These are phyloP conservation scores for Porites lutea DNA, from an alignment of 64 coral and sea anemone species.

Conservation along the genomic window DNA sequence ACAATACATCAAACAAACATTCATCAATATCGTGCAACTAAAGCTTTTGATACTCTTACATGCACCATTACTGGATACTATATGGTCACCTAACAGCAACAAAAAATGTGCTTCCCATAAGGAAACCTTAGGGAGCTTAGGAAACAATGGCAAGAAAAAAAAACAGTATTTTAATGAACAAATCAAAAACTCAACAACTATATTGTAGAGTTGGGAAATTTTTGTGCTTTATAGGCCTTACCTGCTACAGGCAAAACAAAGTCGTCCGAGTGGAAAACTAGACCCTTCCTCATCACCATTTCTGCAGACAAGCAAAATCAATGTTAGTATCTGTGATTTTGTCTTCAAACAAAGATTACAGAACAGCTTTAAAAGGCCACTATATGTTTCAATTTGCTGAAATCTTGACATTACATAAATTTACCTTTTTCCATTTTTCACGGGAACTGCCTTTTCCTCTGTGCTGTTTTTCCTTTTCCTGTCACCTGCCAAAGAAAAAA, in stretches of 20 bases:
- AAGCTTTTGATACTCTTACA: too few relatives aligned
- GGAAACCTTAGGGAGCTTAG: too few relatives aligned
- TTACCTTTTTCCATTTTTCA: conserved; percentile 85
- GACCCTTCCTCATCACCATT: conserved; percentile 83
- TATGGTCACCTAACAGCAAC: too few relatives aligned
- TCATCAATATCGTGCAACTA: too few relatives aligned
- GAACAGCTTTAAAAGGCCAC: too few relatives aligned
- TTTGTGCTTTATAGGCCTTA: conserved; percentile 8
- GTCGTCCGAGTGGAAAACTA: conserved; percentile 53
- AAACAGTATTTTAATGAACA: background rate
- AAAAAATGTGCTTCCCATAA: too few relatives aligned
- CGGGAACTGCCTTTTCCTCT: conserved; percentile 78
- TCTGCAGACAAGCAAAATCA: conserved; percentile 56
- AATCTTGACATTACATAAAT: background rate
- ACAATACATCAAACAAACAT: background rate
- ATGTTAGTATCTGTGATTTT: too few relatives aligned
- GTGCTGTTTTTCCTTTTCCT: conserved; percentile 88
- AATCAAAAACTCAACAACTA: too few relatives aligned
- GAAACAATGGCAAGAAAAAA: background rate
- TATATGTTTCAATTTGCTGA: too few relatives aligned
- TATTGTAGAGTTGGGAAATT: background rate
- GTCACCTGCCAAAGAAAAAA: conserved; percentile 62
- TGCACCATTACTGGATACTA: too few relatives aligned
- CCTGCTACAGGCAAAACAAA: conserved; percentile 94
- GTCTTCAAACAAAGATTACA: background rate